Conservation (phyloP, 1,140 invertebrate species). For the Diachasma alloeum region DNA sequence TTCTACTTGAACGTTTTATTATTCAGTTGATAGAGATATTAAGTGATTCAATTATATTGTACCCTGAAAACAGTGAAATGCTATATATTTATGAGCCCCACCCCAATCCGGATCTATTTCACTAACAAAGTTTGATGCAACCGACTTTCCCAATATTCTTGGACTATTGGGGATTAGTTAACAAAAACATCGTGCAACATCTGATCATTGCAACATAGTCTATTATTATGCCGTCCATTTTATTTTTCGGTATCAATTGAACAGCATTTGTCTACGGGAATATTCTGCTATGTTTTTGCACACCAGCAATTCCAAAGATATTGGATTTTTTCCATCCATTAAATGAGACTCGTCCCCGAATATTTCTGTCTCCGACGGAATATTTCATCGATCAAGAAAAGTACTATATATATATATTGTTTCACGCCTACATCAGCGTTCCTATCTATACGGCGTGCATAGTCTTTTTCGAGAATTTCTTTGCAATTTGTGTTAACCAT, state of each 20-base stretch:
- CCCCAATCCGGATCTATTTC: too few species aligned
- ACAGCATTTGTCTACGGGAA: slow-evolving; percentile 9
- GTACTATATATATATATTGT: slow-evolving; percentile 15
- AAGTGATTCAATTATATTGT: too few species aligned
- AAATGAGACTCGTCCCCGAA: slow-evolving; percentile 1
- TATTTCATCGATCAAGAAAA: slow-evolving; percentile 21
- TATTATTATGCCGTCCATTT: not conserved
- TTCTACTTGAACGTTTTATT: too few species aligned
- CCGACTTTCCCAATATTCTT: too few species aligned
- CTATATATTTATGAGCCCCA: too few species aligned
- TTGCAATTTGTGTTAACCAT: slow-evolving; percentile 14
- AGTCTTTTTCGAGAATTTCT: slow-evolving; percentile 22
- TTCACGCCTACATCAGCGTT: slow-evolving; percentile 19
- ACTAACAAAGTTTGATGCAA: too few species aligned
- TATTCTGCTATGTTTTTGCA: not conserved
- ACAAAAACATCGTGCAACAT: too few species aligned
- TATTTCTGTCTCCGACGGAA: slow-evolving; percentile 9
- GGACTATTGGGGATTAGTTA: too few species aligned
- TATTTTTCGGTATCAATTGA: not conserved
- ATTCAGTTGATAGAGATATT: too few species aligned
- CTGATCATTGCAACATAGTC: not conserved
- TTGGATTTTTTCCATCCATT: slow-evolving; percentile 19
- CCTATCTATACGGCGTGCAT: not conserved
- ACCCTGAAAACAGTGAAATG: too few species aligned
- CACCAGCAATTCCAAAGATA: slow-evolving; percentile 17